These are phyloP conservation scores for Lycia hirtaria DNA, from an alignment of 2,888 invertebrate genomes.

Conservation along the genomic window DNA sequence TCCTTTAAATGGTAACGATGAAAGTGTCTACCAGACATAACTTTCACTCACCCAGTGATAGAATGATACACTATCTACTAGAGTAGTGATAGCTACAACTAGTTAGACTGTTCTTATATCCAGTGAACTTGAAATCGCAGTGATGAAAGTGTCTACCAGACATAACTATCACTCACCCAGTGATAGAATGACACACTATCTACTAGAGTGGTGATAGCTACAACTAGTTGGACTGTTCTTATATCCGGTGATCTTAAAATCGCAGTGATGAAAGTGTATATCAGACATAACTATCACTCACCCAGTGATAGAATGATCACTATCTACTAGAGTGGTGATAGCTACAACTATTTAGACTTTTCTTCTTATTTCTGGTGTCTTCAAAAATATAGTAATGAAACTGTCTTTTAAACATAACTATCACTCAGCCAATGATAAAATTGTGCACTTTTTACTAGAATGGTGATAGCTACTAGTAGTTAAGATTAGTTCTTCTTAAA, in stretches of 20 bases:
- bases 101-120: no score
- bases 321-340: background rate
- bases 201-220: constrained; percentile 23
- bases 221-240: background rate
- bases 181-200: constrained; percentile 32
- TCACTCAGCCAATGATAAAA: constrained; percentile 38
- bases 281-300: constrained; percentile 12
- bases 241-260: no score
- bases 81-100: constrained; percentile 6
- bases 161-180: constrained; percentile 32
- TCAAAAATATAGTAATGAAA: no score
- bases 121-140: no score
- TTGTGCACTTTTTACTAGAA: constrained; percentile 16
- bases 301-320: constrained; percentile 1
- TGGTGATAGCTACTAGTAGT: constrained; percentile 9
- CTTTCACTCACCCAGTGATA: constrained; percentile 38
- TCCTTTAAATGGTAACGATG: background rate
- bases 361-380: no score
- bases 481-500: no score
- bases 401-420: no score
- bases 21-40: constrained; percentile 1
- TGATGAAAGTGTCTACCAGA: background rate
- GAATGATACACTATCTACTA: constrained; percentile 17
- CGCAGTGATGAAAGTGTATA: constrained; percentile 5
- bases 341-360: background rate